A percentile compares a stretch with the other conserved stretches of the same genome.
phyloP scores from a whole-genome alignment of 1,140 invertebrate genomes.

The Diabrotica virgifera region DNA sequence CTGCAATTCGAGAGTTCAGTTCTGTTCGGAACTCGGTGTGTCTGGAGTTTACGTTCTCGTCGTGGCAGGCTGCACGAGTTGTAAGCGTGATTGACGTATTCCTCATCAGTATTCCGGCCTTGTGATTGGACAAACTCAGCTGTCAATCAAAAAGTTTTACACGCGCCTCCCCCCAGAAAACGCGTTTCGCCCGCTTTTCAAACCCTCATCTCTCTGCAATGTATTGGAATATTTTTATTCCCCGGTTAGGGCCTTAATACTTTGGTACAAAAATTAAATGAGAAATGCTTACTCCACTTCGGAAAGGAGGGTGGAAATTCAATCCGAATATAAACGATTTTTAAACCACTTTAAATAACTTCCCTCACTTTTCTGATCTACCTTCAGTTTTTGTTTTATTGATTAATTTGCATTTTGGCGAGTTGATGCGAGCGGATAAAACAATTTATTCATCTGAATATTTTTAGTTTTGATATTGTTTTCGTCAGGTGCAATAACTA shows the following conservation, averaged over 20 bases:
- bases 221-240: conserved; percentile 48
- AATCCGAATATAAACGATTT: conserved; percentile 48
- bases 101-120: conserved; percentile 60
- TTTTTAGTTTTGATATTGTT: too few relatives aligned
- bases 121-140: conserved; percentile 57
- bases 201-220: conserved; percentile 30
- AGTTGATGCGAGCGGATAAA: too few relatives aligned
- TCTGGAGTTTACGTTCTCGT: neutral
- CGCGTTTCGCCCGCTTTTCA: conserved; percentile 25
- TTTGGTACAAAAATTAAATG: conserved; percentile 46
- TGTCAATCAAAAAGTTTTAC: conserved; percentile 58
- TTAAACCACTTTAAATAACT: conserved; percentile 43
- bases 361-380: conserved; percentile 23
- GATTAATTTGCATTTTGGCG: neutral
- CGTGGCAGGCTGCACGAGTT: neutral
- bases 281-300: conserved; percentile 35
- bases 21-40: conserved; percentile 3
- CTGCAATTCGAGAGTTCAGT: conserved; percentile 5
- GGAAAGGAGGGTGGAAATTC: conserved; percentile 43
- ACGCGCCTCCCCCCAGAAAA: conserved; percentile 34
- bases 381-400: conserved; percentile 7
- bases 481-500: too few relatives aligned
- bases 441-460: too few relatives aligned
- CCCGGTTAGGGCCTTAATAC: conserved; percentile 41
- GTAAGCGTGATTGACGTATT: conserved; percentile 45